Conservation (phyloP, 1,140 invertebrate species). For the Drosophila mayri region DNA sequence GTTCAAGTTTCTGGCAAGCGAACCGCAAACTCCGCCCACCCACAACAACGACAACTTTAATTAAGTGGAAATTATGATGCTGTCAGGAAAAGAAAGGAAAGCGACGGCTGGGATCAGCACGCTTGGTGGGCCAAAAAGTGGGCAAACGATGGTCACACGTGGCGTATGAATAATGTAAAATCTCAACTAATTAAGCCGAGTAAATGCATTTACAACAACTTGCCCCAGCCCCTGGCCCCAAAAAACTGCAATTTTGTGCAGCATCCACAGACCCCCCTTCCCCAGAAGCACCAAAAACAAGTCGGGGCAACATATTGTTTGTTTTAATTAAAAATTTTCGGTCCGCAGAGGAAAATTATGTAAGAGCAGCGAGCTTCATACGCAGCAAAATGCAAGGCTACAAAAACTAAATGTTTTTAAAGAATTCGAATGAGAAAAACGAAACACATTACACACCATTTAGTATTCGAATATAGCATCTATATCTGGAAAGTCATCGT, state of each 20-base stretch:
- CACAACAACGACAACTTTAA: conserved; percentile 61
- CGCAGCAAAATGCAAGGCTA: neutral
- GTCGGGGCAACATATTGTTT: conserved; percentile 54
- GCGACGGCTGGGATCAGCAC: conserved; percentile 6
- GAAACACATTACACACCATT: neutral
- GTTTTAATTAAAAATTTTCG: conserved; percentile 62
- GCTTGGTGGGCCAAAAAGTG: conserved; percentile 10
- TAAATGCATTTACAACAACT: conserved; percentile 61
- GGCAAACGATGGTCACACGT: conserved; percentile 55
- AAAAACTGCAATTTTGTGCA: conserved; percentile 38
- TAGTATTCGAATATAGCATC: neutral
- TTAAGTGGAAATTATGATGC: conserved; percentile 66
- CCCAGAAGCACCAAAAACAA: conserved; percentile 37
- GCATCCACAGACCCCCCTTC: neutral
- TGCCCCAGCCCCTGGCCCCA: conserved; percentile 18
- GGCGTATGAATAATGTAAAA: conserved; percentile 73
- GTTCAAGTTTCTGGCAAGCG: conserved; percentile 9
- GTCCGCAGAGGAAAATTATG: conserved; percentile 2
- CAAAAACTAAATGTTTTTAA: neutral
- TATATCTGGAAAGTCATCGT: conserved; percentile 7
- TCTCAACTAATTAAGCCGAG: conserved; percentile 71
- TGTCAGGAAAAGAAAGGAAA: conserved; percentile 4
- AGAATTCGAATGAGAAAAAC: neutral
- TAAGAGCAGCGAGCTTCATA: neutral
- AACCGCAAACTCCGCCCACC: conserved; percentile 40